Conservation (phyloP, 2,113 vertebrate species). For the Carollia perspicillata region DNA sequence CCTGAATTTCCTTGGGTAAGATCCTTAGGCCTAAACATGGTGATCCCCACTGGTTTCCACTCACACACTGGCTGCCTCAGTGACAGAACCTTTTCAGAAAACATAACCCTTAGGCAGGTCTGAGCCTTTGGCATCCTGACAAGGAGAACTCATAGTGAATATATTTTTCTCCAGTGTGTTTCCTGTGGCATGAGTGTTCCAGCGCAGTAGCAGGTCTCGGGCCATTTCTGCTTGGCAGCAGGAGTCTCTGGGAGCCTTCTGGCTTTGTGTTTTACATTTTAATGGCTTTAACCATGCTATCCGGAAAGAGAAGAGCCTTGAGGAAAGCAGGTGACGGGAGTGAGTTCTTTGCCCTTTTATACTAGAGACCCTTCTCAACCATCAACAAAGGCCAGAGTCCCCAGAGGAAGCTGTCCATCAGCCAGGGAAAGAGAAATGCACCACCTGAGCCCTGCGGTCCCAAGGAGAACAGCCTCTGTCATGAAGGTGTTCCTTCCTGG, state of each 20-base stretch:
- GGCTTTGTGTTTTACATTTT: constrained; percentile 19
- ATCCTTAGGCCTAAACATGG: not conserved
- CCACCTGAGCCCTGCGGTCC: not conserved
- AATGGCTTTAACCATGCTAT: not conserved
- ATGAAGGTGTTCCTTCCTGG: not conserved
- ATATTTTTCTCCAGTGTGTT: not conserved
- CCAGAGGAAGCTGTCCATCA: not conserved
- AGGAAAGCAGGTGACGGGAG: not conserved
- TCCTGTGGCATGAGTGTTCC: not conserved
- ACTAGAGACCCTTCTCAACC: not conserved
- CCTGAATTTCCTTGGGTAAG: not conserved
- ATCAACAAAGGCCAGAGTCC: not conserved
- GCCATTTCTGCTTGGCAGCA: not conserved
- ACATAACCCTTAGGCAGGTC: not conserved
- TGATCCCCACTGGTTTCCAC: not conserved
- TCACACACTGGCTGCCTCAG: not conserved
- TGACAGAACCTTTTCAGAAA: not conserved
- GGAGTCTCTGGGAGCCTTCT: not conserved
- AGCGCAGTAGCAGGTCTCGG: not conserved
- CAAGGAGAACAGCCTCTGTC: not conserved
- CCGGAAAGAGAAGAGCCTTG: not conserved
- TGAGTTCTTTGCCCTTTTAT: not conserved
- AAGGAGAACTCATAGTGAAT: not conserved
- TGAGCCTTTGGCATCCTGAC: not conserved
- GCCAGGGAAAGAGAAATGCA: no score